A percentile compares a stretch with the other conserved stretches of the same genome.
phyloP scores from a whole-genome alignment of 2,888 invertebrate genomes.

The Caradrina kadenii region DNA sequence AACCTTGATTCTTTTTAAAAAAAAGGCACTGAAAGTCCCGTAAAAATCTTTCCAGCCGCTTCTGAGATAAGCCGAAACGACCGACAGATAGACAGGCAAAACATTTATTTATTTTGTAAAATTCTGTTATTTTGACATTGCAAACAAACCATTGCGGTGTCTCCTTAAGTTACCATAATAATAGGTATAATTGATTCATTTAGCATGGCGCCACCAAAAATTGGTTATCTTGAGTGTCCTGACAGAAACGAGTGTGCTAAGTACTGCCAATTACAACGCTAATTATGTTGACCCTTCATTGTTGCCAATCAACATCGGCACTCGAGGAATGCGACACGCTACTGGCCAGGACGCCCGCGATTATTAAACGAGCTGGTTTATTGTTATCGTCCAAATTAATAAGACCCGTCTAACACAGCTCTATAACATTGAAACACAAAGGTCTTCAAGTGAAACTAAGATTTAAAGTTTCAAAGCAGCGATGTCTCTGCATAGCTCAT shows the following conservation, averaged over 20 bases:
- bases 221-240: conserved; percentile 38
- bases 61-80: too few species aligned
- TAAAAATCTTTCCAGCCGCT: too few species aligned
- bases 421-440: conserved; percentile 35
- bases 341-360: conserved; percentile 66
- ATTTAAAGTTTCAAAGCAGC: conserved; percentile 52
- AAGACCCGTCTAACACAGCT: conserved; percentile 57
- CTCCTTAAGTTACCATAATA: too few species aligned
- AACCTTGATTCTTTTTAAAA: too few species aligned
- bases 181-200: conserved; percentile 38
- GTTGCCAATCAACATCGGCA: conserved; percentile 76
- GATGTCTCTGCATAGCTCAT: conserved; percentile 45
- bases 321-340: conserved; percentile 75
- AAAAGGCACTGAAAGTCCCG: too few species aligned
- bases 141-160: too few species aligned
- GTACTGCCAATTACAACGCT: conserved; percentile 64
- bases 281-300: conserved; percentile 78
- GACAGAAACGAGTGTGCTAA: conserved; percentile 45
- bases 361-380: conserved; percentile 70
- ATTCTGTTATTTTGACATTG: too few species aligned
- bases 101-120: too few species aligned
- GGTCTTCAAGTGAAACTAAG: conserved; percentile 31
- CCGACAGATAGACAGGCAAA: too few species aligned
- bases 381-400: conserved; percentile 65
- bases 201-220: conserved; percentile 50